Evolutionary conservation across 1,140 invertebrate genomes (phyloP).

Genomic region (Brachionus rotundiformis): DNA sequence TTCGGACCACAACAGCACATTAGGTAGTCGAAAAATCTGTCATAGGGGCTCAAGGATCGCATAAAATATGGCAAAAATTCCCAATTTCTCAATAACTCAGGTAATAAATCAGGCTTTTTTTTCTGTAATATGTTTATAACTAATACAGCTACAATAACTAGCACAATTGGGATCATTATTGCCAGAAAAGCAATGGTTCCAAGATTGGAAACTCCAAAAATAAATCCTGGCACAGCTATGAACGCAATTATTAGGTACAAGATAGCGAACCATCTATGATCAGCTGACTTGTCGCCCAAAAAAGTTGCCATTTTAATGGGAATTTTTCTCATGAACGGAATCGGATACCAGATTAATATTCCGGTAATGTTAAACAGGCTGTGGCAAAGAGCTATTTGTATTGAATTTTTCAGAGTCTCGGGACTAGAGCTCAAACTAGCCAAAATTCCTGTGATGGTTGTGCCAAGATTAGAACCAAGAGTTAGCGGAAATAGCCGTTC

Average conservation of each 20-base stretch:
- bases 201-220: conserved; percentile 64
- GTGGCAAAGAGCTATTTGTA: conserved; percentile 70
- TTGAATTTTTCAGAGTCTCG: conserved; percentile 60
- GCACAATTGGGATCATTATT: conserved; percentile 4
- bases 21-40: neutral
- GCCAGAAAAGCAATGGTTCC: conserved; percentile 53
- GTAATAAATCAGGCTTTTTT: conserved; percentile 9
- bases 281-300: conserved; percentile 66
- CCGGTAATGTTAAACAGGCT: conserved; percentile 71
- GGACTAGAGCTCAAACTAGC: conserved; percentile 65
- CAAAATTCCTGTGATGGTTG: conserved; percentile 68
- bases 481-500: conserved; percentile 70
- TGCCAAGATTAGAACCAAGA: conserved; percentile 70
- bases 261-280: conserved; percentile 69
- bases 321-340: conserved; percentile 67
- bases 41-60: conserved; percentile 41
- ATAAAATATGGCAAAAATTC: conserved; percentile 28
- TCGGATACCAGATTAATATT: conserved; percentile 70
- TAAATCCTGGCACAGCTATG: conserved; percentile 65
- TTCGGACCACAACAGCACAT: neutral
- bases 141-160: neutral
- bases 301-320: conserved; percentile 68
- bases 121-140: conserved; percentile 6
- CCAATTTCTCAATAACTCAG: conserved; percentile 3
- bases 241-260: conserved; percentile 68